Evolutionary conservation across 2,888 invertebrate species (phyloP), one percentile per base, ranked within the genome.

Genomic region (Lottia gigantea): DNA sequence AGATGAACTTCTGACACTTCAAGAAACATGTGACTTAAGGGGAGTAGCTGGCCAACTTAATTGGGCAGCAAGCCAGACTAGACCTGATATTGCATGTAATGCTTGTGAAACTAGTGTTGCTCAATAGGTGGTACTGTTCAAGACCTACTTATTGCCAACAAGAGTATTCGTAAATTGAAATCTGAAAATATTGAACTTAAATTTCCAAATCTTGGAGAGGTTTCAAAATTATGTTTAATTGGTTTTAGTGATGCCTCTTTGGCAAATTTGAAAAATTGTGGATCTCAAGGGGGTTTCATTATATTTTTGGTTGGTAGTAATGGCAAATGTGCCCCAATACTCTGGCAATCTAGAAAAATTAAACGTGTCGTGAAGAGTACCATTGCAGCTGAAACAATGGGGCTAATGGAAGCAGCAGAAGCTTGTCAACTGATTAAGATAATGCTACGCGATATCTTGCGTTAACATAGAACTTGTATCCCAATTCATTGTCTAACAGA

Each of bases 191-290:
- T 55, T n/a, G n/a, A 23, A 19, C 14, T 19, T 7, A 55, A 23
- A 55, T 55, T 55, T 55, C 55, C 55, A 15, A 55, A 55, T 55
- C 23, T 55, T 55, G 55, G 19, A 14, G 23, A 19, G 11, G 23
- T 55, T 55, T 19, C n/a, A 12, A 55, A 55, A 55, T 12, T 55
- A 23, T 55, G 55, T 12, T 55, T 19, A 23, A n/a, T 19, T 14
- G n/a, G 19, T 55, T 55, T 55, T 23, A 55, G 55, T 55, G 55
- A 55, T 55, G 55, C 55, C n/a, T 55, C 55, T 19, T 55, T 55
- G 55, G 55, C 55, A 11, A 55, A 55, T 55, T 55, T 55, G 55
- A 55, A 55, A 55, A 23, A 55, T 55, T n/a, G 55, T 12, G 55
- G 55, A 19, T 55, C 55, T 14, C 55, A 31, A 31, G 31, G 31